Percentiles rank a stretch among this genome's conserved stretches.
Conservation (phyloP, 2,797 vertebrate genomes). For the Scleropages formosus region DNA sequence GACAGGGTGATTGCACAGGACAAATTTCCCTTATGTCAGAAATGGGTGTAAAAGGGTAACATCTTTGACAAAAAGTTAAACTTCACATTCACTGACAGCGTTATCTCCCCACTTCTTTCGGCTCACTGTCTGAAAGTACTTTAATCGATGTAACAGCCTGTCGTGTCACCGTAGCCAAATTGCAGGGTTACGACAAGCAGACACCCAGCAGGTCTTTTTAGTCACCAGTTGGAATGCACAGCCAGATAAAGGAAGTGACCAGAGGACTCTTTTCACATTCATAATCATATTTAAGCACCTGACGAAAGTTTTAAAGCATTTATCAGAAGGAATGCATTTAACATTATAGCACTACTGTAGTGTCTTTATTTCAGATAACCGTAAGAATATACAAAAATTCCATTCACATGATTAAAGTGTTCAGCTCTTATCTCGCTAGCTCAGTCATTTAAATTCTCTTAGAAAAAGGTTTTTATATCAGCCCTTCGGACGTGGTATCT, state of each 20-base stretch:
- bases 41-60: slow-evolving; percentile 32
- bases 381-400: no score
- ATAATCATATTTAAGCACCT: neutral
- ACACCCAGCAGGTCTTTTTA: neutral
- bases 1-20: no score
- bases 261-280: no score
- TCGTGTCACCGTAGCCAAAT: slow-evolving; percentile 58
- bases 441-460: slow-evolving; percentile 45
- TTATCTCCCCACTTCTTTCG: slow-evolving; percentile 33
- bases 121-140: slow-evolving; percentile 23
- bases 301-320: neutral
- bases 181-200: slow-evolving; percentile 41
- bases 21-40: no score
- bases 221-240: neutral
- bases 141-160: slow-evolving; percentile 53
- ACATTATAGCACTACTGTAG: neutral
- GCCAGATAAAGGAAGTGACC: no score
- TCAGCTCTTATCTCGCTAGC: slow-evolving; percentile 57
- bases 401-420: slow-evolving; percentile 14
- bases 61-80: slow-evolving; percentile 30
- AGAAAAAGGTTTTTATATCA: slow-evolving; percentile 4
- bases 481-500: neutral
- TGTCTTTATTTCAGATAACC: no score
- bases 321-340: neutral
- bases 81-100: slow-evolving; percentile 22